Evolutionary conservation across 2,113 vertebrate genomes (phyloP).

Genomic region (Cebidichthys violaceus): DNA sequence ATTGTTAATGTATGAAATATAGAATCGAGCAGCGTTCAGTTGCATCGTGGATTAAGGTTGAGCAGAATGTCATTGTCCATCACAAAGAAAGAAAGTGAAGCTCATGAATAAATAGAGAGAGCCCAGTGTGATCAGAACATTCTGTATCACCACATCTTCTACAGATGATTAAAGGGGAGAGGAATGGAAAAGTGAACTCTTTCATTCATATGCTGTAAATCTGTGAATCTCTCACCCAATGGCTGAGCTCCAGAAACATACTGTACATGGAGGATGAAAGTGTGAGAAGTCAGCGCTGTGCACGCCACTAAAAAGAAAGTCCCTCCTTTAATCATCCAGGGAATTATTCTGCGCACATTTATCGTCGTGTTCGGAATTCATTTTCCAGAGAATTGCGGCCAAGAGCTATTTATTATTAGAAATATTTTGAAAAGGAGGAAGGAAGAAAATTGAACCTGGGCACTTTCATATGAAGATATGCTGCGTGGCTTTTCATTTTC

Average conservation of each 20-base stretch:
- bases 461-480: slow-evolving; percentile 46
- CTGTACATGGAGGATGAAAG: slow-evolving; percentile 17
- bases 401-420: slow-evolving; percentile 72
- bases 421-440: slow-evolving; percentile 61
- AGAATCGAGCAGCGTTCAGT: slow-evolving; percentile 1
- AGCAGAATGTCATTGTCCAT: not conserved
- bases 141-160: slow-evolving; percentile 12
- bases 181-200: slow-evolving; percentile 12
- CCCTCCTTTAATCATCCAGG: slow-evolving; percentile 53
- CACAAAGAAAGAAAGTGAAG: slow-evolving; percentile 11
- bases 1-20: slow-evolving; percentile 13
- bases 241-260: slow-evolving; percentile 2
- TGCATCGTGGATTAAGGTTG: slow-evolving; percentile 22
- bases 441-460: slow-evolving; percentile 56
- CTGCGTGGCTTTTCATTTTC: slow-evolving; percentile 62
- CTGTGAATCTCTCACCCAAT: not conserved
- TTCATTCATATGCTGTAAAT: not conserved
- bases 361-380: slow-evolving; percentile 67
- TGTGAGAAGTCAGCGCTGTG: not conserved
- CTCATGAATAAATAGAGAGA: slow-evolving; percentile 8
- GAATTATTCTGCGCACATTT: slow-evolving; percentile 68
- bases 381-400: slow-evolving; percentile 71
- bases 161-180: slow-evolving; percentile 23
- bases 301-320: slow-evolving; percentile 20
- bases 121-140: not conserved